Evolutionary conservation across 2,113 vertebrate genomes (phyloP).

Genomic region (Callopanchax toddi): DNA sequence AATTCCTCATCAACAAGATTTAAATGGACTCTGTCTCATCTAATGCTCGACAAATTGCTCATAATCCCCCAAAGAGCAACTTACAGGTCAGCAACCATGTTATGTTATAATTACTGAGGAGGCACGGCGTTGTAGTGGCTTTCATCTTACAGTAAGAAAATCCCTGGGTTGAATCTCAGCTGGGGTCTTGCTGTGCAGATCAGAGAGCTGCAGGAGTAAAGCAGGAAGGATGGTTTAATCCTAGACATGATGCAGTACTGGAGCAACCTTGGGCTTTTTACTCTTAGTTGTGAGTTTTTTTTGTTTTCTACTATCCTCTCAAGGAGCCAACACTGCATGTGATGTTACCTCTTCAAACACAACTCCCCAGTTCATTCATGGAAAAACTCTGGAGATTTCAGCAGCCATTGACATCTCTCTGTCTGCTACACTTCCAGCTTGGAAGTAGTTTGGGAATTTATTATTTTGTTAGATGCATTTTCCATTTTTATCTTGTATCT

Average conservation of each 20-base stretch:
- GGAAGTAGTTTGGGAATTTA: too few species aligned
- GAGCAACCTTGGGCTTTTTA: background rate
- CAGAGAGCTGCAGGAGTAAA: background rate
- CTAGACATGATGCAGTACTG: background rate
- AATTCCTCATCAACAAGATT: conserved; percentile 43
- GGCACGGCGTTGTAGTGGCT: background rate
- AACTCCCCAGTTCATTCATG: background rate
- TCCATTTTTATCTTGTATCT: background rate
- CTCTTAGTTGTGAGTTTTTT: background rate
- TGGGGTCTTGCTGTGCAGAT: background rate
- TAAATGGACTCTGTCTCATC: conserved; percentile 33
- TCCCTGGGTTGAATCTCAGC: background rate
- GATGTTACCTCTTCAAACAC: background rate
- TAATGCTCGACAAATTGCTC: conserved; percentile 1
- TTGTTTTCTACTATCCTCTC: too few species aligned
- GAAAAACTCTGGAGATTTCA: background rate
- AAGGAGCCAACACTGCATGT: background rate
- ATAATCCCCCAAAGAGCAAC: background rate
- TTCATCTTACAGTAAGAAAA: background rate
- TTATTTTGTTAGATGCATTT: too few species aligned
- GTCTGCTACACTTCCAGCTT: too few species aligned
- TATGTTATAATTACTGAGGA: background rate
- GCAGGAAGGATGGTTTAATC: background rate
- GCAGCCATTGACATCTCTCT: background rate
- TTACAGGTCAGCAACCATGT: background rate